phyloP scores from a whole-genome alignment of 2,888 invertebrate species.

The Monopis laevigella region DNA sequence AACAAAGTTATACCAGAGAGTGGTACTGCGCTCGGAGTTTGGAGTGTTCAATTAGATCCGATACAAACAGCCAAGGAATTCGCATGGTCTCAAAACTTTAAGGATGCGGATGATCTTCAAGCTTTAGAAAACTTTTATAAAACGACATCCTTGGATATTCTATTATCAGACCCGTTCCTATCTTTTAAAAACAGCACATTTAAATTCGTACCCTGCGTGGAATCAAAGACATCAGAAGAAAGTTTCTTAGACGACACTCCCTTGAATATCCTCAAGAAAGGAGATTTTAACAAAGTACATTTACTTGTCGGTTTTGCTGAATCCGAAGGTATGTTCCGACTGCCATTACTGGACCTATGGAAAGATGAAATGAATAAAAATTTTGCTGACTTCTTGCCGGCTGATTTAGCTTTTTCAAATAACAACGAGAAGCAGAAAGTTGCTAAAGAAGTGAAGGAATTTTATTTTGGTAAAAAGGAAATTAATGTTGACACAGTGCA shows the following conservation, averaged over 20 bases:
- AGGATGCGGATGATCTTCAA: not conserved
- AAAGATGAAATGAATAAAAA: conserved; percentile 11
- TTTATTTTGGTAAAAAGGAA: conserved; percentile 12
- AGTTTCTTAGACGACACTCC: conserved; percentile 10
- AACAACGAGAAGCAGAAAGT: conserved; percentile 8
- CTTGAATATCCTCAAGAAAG: conserved; percentile 11
- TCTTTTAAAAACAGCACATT: not conserved
- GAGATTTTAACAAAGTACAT: conserved; percentile 11
- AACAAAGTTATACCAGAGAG: conserved; percentile 14
- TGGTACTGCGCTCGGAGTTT: conserved; percentile 3
- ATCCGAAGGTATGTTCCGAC: conserved; percentile 12
- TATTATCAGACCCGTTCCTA: not conserved
- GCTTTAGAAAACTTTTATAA: conserved; percentile 11
- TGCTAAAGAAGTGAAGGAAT: conserved; percentile 10
- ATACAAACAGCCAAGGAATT: conserved; percentile 14
- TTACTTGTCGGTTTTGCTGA: conserved; percentile 11
- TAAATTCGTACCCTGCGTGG: conserved; percentile 8
- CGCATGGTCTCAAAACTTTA: not conserved
- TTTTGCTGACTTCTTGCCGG: conserved; percentile 11
- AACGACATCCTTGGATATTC: not conserved
- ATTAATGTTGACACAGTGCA: conserved; percentile 5
- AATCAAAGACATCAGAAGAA: conserved; percentile 5
- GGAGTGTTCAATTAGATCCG: conserved; percentile 9
- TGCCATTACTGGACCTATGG: conserved; percentile 1
- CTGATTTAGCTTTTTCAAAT: conserved; percentile 10